Percentiles rank a stretch among this genome's conserved stretches.
Conservation (phyloP, 2,113 vertebrate species). For the Myotis lucifugus region DNA sequence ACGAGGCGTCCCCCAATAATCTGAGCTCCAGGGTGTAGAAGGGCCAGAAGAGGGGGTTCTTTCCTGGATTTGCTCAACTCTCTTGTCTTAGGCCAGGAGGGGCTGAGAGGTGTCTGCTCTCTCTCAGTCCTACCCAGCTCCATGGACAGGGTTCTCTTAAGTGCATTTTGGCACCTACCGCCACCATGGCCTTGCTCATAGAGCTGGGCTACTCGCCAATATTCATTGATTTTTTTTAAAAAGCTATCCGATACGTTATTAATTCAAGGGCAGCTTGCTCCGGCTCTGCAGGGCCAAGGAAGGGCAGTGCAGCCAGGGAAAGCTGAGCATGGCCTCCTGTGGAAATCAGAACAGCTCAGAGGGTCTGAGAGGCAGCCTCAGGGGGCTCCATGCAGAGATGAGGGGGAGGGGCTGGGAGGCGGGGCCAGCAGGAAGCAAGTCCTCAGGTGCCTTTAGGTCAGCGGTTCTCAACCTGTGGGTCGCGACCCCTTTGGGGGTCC, state of each 20-base stretch:
- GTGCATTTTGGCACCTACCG: background rate
- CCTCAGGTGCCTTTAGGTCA: no score
- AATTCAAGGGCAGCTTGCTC: background rate
- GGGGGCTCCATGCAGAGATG: background rate
- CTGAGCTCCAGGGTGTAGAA: background rate
- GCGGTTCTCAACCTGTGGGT: no score
- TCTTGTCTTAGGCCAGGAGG: background rate
- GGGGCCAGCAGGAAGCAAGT: no score
- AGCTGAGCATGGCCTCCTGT: background rate
- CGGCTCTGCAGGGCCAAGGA: background rate
- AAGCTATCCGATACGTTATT: background rate
- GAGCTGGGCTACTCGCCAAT: background rate
- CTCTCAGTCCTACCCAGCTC: background rate
- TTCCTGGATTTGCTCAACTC: background rate
- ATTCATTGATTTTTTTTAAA: background rate
- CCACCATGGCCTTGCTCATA: background rate
- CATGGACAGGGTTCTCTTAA: background rate
- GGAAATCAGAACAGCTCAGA: background rate
- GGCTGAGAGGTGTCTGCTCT: background rate
- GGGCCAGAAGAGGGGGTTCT: background rate
- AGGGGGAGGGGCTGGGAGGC: background rate
- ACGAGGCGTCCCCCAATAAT: background rate
- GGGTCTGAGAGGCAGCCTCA: background rate
- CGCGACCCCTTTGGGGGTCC: no score
- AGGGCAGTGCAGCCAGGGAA: background rate